phyloP scores from a whole-genome alignment of 1,140 invertebrate species.

The Rhopalosiphum maidis region DNA sequence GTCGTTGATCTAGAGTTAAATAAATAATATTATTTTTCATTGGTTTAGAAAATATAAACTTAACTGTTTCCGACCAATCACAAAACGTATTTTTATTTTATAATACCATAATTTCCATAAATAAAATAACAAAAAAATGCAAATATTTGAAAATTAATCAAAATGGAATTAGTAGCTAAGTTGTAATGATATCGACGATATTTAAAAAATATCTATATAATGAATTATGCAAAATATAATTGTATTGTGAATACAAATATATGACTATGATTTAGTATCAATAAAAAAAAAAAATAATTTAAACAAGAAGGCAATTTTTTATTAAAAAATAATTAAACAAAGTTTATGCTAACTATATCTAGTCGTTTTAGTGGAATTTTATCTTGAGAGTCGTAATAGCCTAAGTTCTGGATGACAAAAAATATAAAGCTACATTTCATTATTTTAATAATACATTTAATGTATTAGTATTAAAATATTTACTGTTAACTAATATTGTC shows the following conservation, averaged over 20 bases:
- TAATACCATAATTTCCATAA: neutral
- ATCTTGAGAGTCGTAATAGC: neutral
- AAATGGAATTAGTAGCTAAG: neutral
- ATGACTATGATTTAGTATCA: too few relatives aligned
- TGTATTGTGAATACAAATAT: too few relatives aligned
- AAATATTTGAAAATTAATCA: neutral
- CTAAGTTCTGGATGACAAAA: neutral
- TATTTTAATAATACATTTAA: neutral
- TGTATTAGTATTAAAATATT: neutral
- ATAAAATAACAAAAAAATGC: neutral
- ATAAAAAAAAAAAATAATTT: too few relatives aligned
- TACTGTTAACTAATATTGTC: too few relatives aligned
- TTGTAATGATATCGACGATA: too few relatives aligned
- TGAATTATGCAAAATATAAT: too few relatives aligned
- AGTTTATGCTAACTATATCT: too few relatives aligned
- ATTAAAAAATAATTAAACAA: too few relatives aligned
- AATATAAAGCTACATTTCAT: neutral
- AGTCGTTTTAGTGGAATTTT: neutral
- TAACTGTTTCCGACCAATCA: neutral
- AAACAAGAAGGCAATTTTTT: too few relatives aligned
- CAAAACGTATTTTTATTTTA: neutral
- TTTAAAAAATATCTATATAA: too few relatives aligned
- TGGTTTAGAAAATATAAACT: neutral
- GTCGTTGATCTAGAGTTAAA: fast-evolving
- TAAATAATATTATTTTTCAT: neutral